Conservation (phyloP, 2,113 vertebrate species). For the Amblyopsis rosae region DNA sequence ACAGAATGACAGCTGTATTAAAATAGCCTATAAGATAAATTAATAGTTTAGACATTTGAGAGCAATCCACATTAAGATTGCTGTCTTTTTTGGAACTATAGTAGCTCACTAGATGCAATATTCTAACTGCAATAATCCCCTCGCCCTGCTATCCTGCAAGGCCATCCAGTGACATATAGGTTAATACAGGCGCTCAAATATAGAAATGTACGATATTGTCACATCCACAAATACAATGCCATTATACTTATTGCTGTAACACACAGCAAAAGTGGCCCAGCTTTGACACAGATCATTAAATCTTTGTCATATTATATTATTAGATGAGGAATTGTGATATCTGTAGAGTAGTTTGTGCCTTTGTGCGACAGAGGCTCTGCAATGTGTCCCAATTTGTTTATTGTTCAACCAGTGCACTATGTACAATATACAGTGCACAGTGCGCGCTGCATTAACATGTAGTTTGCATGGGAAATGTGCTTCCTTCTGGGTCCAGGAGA, state of each 20-base stretch:
- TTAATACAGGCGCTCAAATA: conserved; percentile 18
- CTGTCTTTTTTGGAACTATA: conserved; percentile 27
- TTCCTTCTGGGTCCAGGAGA: too few relatives aligned
- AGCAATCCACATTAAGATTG: conserved; percentile 1
- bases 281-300: not conserved
- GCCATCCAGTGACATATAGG: not conserved
- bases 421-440: too few relatives aligned
- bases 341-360: not conserved
- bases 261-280: conserved; percentile 9
- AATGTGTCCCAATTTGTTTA: too few relatives aligned
- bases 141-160: conserved; percentile 30
- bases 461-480: too few relatives aligned
- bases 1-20: too few relatives aligned
- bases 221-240: conserved; percentile 12
- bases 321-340: not conserved
- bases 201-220: not conserved
- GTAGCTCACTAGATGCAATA: conserved; percentile 44
- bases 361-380: not conserved
- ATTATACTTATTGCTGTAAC: conserved; percentile 20
- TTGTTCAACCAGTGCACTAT: too few relatives aligned
- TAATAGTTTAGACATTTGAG: too few relatives aligned
- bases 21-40: too few relatives aligned
- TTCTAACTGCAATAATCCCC: conserved; percentile 65
- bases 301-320: not conserved
- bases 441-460: too few relatives aligned